Evolutionary conservation across 2,113 vertebrate genomes (phyloP).

Genomic region (Peromyscus maniculatus): DNA sequence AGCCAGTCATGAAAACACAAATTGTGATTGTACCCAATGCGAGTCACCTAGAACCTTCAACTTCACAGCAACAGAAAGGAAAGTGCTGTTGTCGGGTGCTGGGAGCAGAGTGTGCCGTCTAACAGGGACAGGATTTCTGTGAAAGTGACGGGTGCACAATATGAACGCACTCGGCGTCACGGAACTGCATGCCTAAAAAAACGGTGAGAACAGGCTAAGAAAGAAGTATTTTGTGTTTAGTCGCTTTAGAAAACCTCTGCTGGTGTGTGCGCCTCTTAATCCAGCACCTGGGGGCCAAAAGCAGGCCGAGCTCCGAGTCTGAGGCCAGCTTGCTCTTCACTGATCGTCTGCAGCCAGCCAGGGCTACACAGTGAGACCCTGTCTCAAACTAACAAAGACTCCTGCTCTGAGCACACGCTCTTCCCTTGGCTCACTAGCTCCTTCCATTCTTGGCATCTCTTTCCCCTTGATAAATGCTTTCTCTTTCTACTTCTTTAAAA

Average conservation of each 20-base stretch:
- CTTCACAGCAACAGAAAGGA: background rate
- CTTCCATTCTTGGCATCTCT: background rate
- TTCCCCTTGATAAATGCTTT: background rate
- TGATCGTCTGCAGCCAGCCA: background rate
- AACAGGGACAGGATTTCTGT: background rate
- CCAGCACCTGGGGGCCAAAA: background rate
- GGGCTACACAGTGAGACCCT: background rate
- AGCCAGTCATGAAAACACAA: constrained; percentile 22
- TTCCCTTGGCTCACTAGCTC: background rate
- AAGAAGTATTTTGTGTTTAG: background rate
- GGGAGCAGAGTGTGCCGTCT: background rate
- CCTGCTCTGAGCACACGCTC: background rate
- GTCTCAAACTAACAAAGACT: background rate
- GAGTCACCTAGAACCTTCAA: background rate
- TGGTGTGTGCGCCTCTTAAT: background rate
- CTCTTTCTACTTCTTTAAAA: background rate
- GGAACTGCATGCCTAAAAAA: background rate
- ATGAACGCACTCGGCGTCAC: background rate
- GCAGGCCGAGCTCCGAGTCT: background rate
- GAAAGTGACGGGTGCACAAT: too few relatives aligned
- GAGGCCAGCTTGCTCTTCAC: background rate
- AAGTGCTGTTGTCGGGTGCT: too few relatives aligned
- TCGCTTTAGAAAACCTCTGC: background rate
- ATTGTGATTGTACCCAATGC: background rate
- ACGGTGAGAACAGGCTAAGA: background rate